Evolutionary conservation across 2,113 vertebrate genomes (phyloP), one percentile per base, ranked within the genome.

Genomic region (Emydura subglobosa): DNA sequence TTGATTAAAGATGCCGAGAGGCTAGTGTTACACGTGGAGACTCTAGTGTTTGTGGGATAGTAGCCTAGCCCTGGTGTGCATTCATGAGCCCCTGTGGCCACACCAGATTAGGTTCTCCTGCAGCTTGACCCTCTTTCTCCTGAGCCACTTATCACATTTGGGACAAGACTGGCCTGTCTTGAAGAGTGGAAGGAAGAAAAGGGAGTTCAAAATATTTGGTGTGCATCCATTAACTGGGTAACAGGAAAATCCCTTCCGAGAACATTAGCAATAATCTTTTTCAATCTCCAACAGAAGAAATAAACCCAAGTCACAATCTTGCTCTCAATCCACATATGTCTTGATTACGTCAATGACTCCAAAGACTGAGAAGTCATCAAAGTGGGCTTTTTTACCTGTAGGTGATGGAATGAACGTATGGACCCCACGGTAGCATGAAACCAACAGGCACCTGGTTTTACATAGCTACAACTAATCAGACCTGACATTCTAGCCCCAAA

Each of bases 401-500:
- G 21, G n/a, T 57, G 10, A 65, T 0, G 1, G 27, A 0, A 0
- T 4, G 11, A 14, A 2, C 14, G 21, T 79, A 6, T 17, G 57
- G 74, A 29, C 76, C 39, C 27, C 51, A 50, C 0, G 1, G n/a
- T 89, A 1, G 0, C 17, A 42, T 42, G 7, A 2, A 95, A n/a
- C 25, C 42, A 14, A 72, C 0, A 3, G 39, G 74, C 74, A 78
- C 3, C 13, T 47, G 6, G 25, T 27, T 68, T 57, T 57, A 16
- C n/a, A 1, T 4, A 1, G 0, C 0, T 2, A 12, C 79, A 91
- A 80, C 27, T 2, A 11, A 19, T 53, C 79, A n/a, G 44, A 61
- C 17, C 79, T 0, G 0, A 7, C 3, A 42, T 2, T n/a, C 2
- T 83, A 57, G 72, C 34, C 1, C 11, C 39, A 29, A 24, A 88